Percentiles rank a stretch among this genome's conserved stretches.
phyloP scores from a whole-genome alignment of 2,113 vertebrate genomes.

The Phalacrocorax aristotelis region DNA sequence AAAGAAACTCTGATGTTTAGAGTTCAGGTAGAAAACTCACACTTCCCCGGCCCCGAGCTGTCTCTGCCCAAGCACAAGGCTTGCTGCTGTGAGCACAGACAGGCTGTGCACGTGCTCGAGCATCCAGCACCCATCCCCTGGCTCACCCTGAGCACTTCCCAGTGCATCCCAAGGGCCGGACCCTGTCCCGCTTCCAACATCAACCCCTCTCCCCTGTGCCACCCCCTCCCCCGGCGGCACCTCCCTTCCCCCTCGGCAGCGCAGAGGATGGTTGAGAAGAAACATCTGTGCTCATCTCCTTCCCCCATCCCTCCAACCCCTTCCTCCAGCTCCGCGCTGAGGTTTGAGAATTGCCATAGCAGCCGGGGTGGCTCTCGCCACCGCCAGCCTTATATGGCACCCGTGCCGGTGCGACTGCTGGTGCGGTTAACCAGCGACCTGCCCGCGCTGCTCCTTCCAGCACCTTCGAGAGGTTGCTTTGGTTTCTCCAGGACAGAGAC shows the following conservation, averaged over 20 bases:
- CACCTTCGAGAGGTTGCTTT: neutral
- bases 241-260: neutral
- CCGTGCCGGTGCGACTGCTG: neutral
- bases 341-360: constrained; percentile 20
- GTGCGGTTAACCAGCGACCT: neutral
- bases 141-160: neutral
- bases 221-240: rapidly evolving
- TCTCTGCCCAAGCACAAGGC: rapidly evolving
- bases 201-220: neutral
- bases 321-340: neutral
- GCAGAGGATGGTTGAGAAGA: neutral
- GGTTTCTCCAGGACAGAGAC: neutral
- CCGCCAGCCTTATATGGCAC: neutral
- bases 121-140: neutral
- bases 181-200: neutral
- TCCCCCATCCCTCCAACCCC: neutral
- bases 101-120: rapidly evolving
- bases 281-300: neutral
- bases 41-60: neutral
- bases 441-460: neutral
- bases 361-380: neutral
- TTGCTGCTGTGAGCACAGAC: neutral
- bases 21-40: neutral
- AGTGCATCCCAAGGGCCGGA: neutral
- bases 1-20: neutral